Evolutionary conservation across 2,888 invertebrate species (phyloP), one percentile per base, ranked within the genome.

Genomic region (Luperina nickerlii): DNA sequence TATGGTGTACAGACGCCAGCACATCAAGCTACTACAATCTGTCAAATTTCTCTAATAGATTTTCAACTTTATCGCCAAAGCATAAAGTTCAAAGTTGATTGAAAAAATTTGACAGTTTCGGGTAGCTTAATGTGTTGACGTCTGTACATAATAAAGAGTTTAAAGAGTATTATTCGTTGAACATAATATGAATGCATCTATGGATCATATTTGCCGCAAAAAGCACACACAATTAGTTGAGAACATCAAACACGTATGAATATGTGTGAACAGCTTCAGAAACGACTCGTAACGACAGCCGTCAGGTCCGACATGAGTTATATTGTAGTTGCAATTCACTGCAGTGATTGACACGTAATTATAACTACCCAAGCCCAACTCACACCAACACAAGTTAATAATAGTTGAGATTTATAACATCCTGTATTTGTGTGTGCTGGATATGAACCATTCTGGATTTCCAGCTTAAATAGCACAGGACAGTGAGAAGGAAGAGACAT

Each of bases 341-440:
- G 42, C 38, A 69, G 18, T 74, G 84, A 87, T 74, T 79, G 84
- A 79, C 85, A 74, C 27, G 70, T 84, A 67, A 87, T 84, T 84
- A 84, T 74, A 71, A 38, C 87, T 54, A 18, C 24, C 27, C n/a
- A 69, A 69, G 15, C 24, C 27, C n/a, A 69, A 69, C 69, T 57
- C 62, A 27, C 57, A 65, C 60, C 38, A 60, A 48, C 48, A n/a
- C 18, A 27, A 67, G 68, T 86, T 83, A 86, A 82, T 82, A 82
- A 63, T 83, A 68, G 83, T 63, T 62, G 24, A 15, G 7, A 71
- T 63, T 71, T 6, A 76, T 60, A 73, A 74, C 74, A 73, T 86
- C 68, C 82, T 73, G 83, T 54, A 54, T 71, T 83, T 73, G 68
- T 85, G 27, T 63, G 42, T n/a, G n/a, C 67, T 62, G 51, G 8